Conservation (phyloP, 2,888 invertebrate genomes). For the Athalia rosae region DNA sequence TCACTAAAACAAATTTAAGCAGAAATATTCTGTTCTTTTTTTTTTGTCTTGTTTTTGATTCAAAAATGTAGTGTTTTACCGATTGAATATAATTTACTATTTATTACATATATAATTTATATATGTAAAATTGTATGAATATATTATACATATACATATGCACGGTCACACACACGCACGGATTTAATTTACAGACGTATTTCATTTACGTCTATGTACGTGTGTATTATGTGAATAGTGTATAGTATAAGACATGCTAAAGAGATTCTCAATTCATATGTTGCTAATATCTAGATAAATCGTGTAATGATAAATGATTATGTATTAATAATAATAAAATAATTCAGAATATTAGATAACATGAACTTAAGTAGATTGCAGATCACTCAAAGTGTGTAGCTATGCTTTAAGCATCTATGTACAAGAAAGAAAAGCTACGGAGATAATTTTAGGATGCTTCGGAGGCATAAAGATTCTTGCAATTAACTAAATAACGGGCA, state of each 20-base stretch:
- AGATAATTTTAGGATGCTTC: conserved; percentile 48
- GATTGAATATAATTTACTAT: conserved; percentile 39
- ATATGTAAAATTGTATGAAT: neutral
- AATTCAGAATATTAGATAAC: conserved; percentile 41
- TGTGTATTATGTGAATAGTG: neutral
- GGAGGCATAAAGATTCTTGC: conserved; percentile 46
- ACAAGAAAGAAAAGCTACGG: conserved; percentile 58
- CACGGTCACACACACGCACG: neutral
- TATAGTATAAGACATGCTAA: conserved; percentile 5
- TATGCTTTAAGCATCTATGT: conserved; percentile 60
- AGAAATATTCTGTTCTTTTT: conserved; percentile 48
- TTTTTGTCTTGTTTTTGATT: neutral
- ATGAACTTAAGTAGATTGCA: conserved; percentile 70
- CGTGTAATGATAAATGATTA: conserved; percentile 26
- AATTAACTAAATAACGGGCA: conserved; percentile 54
- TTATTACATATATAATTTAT: conserved; percentile 10
- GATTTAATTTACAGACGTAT: neutral
- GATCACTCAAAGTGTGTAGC: conserved; percentile 62
- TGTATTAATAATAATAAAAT: conserved; percentile 41
- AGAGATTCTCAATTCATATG: conserved; percentile 43
- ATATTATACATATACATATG: neutral
- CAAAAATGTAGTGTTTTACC: conserved; percentile 56
- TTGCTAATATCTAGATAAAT: conserved; percentile 39
- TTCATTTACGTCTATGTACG: neutral
- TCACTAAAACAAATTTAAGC: conserved; percentile 56